Base-by-base conservation (phyloP, 1,140 invertebrate species). In the Bombus waltoni region DNA sequence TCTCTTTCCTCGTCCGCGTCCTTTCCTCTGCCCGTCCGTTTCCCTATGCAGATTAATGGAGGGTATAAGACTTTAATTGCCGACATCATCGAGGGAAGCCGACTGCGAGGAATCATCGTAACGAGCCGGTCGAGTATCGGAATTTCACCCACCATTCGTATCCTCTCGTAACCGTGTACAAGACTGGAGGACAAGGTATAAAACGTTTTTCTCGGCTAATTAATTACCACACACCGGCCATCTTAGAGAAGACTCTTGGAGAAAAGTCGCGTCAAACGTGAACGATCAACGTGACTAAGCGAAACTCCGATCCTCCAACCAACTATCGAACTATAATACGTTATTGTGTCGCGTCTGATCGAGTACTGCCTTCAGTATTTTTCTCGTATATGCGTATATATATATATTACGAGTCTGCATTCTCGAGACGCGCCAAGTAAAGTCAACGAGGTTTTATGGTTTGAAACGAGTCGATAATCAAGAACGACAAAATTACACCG, bases 1-100 rank as follows among this genome's bases (percentile, higher is more conserved):
- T 81, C 53, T 68, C 44, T 81, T 28, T 85, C 79, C 72, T 65
- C 77, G 38, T 87, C 83, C 79, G 44, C 72, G 83, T 76, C 62
- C 47, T 40, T 47, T 5, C 9, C 38, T 72, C 44, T 15, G 9
- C 40, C 82, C 84, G 77, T 89, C 82, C 76, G 82, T 85, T 89
- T 85, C 84, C 15, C 89, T 85, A 88, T 78, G 85, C 86, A 86
- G 91, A 93, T 93, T 93, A 93, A 93, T 93, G 90, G 87, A 91
- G 73, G 75, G 84, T 88, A 87, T 77, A 87, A 90, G 91, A 91
- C 90, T 93, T 93, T 93, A 93, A 93, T 93, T 93, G 93, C 91
- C 87, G 81, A 81, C 90, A 89, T 91, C 86, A 73, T 87, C 87
- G 76, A 77, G 80, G 65, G 88, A 89, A 86, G 84, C 83, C 78